Percentiles rank a stretch among this genome's conserved stretches.
phyloP scores from a whole-genome alignment of 2,797 vertebrate species.

The Gallinago nigripennis region DNA sequence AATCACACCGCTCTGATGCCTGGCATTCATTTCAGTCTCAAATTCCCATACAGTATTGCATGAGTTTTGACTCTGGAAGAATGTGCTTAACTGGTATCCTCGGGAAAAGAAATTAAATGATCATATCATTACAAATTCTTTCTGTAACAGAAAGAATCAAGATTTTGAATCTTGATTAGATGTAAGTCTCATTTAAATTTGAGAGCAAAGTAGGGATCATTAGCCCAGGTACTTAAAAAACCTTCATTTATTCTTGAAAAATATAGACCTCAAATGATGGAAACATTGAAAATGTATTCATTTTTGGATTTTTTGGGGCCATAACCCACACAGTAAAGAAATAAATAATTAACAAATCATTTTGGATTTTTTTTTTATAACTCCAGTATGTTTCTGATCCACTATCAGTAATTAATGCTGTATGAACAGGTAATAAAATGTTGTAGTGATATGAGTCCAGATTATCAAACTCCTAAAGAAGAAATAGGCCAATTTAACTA shows the following conservation, averaged over 20 bases:
- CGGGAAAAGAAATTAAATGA: neutral
- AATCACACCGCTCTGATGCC: neutral
- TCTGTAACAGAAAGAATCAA: neutral
- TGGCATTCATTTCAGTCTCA: conserved; percentile 29
- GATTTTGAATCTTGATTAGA: neutral
- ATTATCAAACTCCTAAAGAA: neutral
- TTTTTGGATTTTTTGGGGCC: neutral
- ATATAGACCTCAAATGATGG: neutral
- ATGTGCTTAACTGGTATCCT: neutral
- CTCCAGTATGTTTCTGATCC: neutral
- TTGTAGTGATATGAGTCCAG: neutral
- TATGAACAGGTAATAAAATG: neutral
- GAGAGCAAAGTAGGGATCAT: neutral
- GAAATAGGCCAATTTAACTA: neutral
- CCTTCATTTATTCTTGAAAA: neutral
- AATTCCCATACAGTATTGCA: neutral
- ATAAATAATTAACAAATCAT: neutral
- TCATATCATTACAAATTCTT: neutral
- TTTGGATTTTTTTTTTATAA: neutral
- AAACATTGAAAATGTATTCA: neutral
- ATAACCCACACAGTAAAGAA: neutral
- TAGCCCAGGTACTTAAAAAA: neutral
- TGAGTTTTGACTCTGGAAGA: neutral
- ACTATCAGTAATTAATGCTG: neutral
- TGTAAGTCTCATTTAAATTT: neutral